These are phyloP conservation scores for Paralichthys olivaceus DNA, from an alignment of 2,113 vertebrate genomes.

Conservation along the genomic window DNA sequence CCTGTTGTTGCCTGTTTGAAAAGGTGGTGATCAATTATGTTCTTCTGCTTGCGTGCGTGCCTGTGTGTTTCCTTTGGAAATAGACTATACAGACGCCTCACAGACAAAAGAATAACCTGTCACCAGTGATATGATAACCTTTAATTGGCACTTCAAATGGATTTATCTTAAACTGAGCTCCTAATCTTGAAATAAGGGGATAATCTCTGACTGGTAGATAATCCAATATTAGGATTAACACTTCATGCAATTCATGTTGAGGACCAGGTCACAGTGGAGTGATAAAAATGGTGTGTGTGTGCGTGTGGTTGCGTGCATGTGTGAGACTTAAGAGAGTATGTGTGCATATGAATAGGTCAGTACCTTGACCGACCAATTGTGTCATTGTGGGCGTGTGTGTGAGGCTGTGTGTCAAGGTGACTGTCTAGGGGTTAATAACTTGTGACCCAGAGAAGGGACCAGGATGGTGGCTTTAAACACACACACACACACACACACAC, in stretches of 20 bases:
- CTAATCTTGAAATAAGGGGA: constrained; percentile 57
- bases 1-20: constrained; percentile 16
- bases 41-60: constrained; percentile 1
- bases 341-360: constrained; percentile 18
- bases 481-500: neutral
- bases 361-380: neutral
- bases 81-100: neutral
- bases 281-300: constrained; percentile 45
- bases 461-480: constrained; percentile 44
- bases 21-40: neutral
- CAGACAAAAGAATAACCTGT: constrained; percentile 37
- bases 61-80: constrained; percentile 6
- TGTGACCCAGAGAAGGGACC: constrained; percentile 65
- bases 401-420: constrained; percentile 66
- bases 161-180: constrained; percentile 54
- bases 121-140: constrained; percentile 60
- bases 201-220: constrained; percentile 64
- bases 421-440: constrained; percentile 78
- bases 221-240: constrained; percentile 71
- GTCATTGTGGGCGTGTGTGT: neutral
- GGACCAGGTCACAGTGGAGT: constrained; percentile 32
- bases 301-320: constrained; percentile 12
- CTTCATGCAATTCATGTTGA: constrained; percentile 37
- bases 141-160: constrained; percentile 48
- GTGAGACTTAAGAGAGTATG: constrained; percentile 2